Evolutionary conservation across 2,797 vertebrate genomes (phyloP).

Genomic region (Myiothlypis coronata): DNA sequence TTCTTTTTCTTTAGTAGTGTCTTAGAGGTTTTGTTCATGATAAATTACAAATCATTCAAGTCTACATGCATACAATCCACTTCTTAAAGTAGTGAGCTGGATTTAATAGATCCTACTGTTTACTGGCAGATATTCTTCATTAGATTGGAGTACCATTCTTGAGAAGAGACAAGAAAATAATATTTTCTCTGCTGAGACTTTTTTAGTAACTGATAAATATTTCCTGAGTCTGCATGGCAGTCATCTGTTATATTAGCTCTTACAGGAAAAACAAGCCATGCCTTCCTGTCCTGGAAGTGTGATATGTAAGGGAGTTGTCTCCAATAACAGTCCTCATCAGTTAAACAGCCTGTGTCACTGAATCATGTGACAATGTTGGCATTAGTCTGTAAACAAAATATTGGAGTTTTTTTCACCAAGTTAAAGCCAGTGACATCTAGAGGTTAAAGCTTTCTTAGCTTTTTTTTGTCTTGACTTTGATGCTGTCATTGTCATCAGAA

Average conservation of each 20-base stretch:
- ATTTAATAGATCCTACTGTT: background rate
- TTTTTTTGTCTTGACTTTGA: background rate
- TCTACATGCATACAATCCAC: background rate
- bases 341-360: background rate
- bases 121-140: background rate
- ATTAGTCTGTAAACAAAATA: background rate
- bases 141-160: background rate
- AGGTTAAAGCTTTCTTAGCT: background rate
- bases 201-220: slow-evolving; percentile 2
- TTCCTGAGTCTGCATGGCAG: background rate
- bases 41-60: background rate
- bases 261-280: background rate
- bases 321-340: background rate
- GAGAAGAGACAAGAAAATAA: background rate
- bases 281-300: background rate
- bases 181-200: background rate
- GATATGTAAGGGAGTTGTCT: background rate
- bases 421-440: background rate
- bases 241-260: background rate
- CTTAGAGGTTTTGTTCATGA: background rate
- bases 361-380: background rate
- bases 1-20: background rate
- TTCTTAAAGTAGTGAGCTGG: background rate
- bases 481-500: background rate
- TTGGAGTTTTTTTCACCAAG: background rate